Percentiles rank a stretch among this genome's conserved stretches.
Evolutionary conservation across 2,888 invertebrate species (phyloP).

Genomic region (Morpho deidamia): DNA sequence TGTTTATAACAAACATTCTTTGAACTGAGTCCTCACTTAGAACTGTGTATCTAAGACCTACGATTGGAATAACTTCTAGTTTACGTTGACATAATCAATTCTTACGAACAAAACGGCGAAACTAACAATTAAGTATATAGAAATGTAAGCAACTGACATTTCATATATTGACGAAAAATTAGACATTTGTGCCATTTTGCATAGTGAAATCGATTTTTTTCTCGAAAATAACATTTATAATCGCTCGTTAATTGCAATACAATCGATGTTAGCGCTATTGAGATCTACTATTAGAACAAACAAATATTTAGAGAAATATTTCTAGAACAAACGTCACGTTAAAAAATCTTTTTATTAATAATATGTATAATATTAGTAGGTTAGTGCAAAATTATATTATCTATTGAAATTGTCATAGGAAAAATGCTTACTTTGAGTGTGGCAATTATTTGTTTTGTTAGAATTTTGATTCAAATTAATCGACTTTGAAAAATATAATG

Average conservation of each 20-base stretch:
- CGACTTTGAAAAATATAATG: background rate
- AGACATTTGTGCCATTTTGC: no score
- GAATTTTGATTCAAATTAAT: background rate
- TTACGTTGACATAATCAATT: no score
- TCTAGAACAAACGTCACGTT: background rate
- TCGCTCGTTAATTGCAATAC: background rate
- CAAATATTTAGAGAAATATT: conserved; percentile 1
- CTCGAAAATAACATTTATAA: background rate
- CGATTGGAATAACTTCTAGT: no score
- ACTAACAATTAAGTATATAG: no score
- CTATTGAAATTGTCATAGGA: background rate
- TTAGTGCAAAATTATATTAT: background rate
- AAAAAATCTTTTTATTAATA: background rate
- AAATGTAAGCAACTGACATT: no score
- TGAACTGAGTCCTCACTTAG: no score
- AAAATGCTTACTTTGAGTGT: conserved; percentile 2
- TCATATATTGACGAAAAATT: no score
- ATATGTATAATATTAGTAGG: background rate
- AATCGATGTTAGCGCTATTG: background rate
- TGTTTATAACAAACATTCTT: no score
- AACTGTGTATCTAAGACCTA: no score
- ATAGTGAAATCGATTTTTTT: no score
- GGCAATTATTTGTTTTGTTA: background rate
- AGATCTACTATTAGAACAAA: background rate
- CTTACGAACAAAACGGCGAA: no score